Percentiles rank a stretch among this genome's conserved stretches.
phyloP scores from a whole-genome alignment of 2,888 invertebrate genomes.

The Callimorpha dominula region DNA sequence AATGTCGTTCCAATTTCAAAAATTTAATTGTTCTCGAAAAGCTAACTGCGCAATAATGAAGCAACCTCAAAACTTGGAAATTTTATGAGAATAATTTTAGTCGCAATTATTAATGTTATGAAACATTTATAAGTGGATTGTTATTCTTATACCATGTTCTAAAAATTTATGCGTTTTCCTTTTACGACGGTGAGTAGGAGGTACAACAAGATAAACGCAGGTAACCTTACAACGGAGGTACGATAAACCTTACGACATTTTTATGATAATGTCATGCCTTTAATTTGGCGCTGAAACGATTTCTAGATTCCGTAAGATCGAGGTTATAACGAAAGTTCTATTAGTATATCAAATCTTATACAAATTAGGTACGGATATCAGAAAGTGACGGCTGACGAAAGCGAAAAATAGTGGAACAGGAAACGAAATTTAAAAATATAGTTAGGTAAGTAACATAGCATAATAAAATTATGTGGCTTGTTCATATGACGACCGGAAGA shows the following conservation, averaged over 20 bases:
- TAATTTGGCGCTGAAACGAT: neutral
- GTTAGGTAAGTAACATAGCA: no score
- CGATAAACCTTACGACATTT: neutral
- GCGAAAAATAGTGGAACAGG: neutral
- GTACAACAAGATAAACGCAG: neutral
- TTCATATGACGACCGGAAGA: no score
- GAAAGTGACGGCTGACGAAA: neutral
- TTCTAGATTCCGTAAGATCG: neutral
- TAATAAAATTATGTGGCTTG: no score
- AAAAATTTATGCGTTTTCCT: neutral
- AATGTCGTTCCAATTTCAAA: neutral
- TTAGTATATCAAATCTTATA: neutral
- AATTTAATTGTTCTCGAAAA: neutral
- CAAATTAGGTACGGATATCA: neutral
- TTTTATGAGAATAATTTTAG: neutral
- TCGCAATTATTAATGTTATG: neutral
- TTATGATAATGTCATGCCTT: conserved; percentile 1
- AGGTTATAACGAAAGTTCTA: neutral
- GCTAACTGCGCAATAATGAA: neutral
- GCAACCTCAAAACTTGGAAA: neutral
- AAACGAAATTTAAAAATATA: neutral
- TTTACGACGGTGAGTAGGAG: neutral
- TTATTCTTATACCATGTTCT: neutral
- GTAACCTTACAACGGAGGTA: no score
- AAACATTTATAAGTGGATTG: neutral